phyloP scores from a whole-genome alignment of 1,140 invertebrate species.

The Paramacrobiotus metropolitanus region DNA sequence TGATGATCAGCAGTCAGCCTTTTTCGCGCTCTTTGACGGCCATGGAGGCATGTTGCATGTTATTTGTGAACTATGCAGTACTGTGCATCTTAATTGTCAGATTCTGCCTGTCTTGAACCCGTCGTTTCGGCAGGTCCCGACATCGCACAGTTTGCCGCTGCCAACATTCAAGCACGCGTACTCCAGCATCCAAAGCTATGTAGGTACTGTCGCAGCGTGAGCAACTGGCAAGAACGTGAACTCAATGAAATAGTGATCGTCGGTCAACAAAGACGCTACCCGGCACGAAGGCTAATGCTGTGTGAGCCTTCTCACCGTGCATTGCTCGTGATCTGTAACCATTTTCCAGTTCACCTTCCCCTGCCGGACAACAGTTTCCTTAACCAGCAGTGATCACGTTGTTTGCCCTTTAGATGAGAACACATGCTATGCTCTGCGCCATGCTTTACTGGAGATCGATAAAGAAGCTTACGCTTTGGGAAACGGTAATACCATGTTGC shows the following conservation, averaged over 20 bases:
- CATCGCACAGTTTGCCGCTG: constrained; percentile 4
- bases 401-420: neutral
- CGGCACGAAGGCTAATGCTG: no score
- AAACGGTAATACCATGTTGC: neutral
- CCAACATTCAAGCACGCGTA: neutral
- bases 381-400: neutral
- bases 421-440: neutral
- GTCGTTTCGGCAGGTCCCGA: neutral
- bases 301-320: neutral
- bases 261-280: no score
- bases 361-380: no score
- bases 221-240: neutral
- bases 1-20: neutral
- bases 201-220: neutral
- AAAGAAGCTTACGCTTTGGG: constrained; percentile 2
- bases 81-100: neutral
- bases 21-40: constrained; percentile 1
- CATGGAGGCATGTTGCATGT: constrained; percentile 1
- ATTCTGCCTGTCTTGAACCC: no score
- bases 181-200: constrained; percentile 1
- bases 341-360: no score
- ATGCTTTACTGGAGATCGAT: constrained; percentile 3
- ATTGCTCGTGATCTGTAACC: neutral
- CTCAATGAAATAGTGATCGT: neutral
- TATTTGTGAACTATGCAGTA: neutral